Conservation (phyloP, 2,888 invertebrate species). For the Epinotia nisella region DNA sequence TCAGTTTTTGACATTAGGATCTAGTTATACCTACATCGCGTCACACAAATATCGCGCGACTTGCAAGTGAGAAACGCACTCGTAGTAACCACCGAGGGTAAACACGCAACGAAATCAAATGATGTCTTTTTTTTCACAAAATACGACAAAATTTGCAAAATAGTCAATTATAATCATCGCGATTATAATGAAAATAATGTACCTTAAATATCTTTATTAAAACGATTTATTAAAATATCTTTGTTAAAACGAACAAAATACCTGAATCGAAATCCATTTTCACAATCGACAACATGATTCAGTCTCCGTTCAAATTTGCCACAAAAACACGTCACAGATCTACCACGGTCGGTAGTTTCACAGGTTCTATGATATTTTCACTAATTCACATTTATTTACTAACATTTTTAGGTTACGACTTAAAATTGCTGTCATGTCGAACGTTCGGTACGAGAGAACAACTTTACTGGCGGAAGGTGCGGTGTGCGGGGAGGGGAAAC, state of each 20-base stretch:
- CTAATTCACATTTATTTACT: constrained; percentile 19
- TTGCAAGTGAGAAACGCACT: constrained; percentile 14
- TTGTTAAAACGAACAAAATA: constrained; percentile 5
- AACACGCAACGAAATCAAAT: constrained; percentile 1
- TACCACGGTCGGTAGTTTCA: neutral
- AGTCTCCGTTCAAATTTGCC: constrained; percentile 7
- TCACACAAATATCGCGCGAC: neutral
- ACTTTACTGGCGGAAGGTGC: constrained; percentile 4
- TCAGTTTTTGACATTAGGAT: no score
- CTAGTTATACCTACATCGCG: no score
- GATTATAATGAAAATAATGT: neutral
- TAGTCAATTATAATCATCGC: neutral
- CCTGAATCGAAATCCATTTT: constrained; percentile 35
- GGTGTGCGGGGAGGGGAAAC: constrained; percentile 20
- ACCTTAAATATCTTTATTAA: no score
- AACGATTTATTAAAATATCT: neutral
- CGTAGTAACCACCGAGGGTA: constrained; percentile 8
- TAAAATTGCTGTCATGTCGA: constrained; percentile 20
- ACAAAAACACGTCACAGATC: constrained; percentile 10
- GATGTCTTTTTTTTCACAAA: neutral
- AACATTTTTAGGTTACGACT: constrained; percentile 30
- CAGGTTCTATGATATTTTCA: neutral
- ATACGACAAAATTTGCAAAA: neutral
- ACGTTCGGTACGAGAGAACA: constrained; percentile 2
- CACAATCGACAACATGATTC: constrained; percentile 28